phyloP scores from a whole-genome alignment of 2,888 invertebrate species.

The Heliconius aoede region DNA sequence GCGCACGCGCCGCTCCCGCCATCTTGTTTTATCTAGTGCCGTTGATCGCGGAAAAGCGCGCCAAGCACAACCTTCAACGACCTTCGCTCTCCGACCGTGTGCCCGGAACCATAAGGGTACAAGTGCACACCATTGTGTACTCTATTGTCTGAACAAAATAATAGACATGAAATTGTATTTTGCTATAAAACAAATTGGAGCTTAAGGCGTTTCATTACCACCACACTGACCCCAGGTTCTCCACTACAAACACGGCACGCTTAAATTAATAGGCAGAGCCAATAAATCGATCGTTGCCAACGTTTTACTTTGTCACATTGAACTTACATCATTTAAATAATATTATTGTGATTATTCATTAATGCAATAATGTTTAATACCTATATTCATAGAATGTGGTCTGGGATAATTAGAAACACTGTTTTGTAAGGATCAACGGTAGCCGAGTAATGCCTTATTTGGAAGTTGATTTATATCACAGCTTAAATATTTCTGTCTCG shows the following conservation, averaged over 20 bases:
- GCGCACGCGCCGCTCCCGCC: slow-evolving; percentile 82
- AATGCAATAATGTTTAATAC: slow-evolving; percentile 47
- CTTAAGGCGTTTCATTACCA: slow-evolving; percentile 39
- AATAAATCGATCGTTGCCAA: slow-evolving; percentile 71
- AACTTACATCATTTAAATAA: slow-evolving; percentile 48
- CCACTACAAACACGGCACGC: slow-evolving; percentile 66
- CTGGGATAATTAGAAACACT: slow-evolving; percentile 37
- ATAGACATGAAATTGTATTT: slow-evolving; percentile 47
- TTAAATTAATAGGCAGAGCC: slow-evolving; percentile 70
- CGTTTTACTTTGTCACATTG: slow-evolving; percentile 71
- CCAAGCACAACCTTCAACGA: slow-evolving; percentile 84
- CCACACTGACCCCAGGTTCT: slow-evolving; percentile 63
- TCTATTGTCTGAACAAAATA: slow-evolving; percentile 34
- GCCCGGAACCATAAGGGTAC: slow-evolving; percentile 57
- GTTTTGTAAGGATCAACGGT: slow-evolving; percentile 44
- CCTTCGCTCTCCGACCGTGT: slow-evolving; percentile 81
- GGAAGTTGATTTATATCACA: slow-evolving; percentile 43
- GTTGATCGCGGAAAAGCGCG: slow-evolving; percentile 83
- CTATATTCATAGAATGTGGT: slow-evolving; percentile 43
- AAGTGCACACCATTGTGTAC: slow-evolving; percentile 46
- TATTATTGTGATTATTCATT: slow-evolving; percentile 51
- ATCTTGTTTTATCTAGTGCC: slow-evolving; percentile 82
- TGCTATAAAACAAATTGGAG: slow-evolving; percentile 44
- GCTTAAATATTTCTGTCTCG: slow-evolving; percentile 39
- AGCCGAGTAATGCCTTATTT: slow-evolving; percentile 43